Evolutionary conservation across 2,888 invertebrate species (phyloP).

Genomic region (Drosophila siamana): DNA sequence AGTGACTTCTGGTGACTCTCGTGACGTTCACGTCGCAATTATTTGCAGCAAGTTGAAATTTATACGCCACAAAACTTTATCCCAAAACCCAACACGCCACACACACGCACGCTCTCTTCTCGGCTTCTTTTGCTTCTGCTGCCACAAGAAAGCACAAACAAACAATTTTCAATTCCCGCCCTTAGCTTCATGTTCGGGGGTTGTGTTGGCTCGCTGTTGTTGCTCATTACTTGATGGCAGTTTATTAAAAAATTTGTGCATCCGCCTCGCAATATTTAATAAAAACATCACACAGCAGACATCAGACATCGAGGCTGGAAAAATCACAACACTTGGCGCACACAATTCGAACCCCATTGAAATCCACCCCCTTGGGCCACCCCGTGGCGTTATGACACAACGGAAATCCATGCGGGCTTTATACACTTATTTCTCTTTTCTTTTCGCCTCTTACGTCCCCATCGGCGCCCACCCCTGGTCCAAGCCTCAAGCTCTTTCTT

Average conservation of each 20-base stretch:
- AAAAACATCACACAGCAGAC: constrained; percentile 68
- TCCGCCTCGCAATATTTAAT: constrained; percentile 63
- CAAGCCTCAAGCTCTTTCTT: constrained; percentile 31
- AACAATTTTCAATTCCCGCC: constrained; percentile 58
- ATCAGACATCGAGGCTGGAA: constrained; percentile 19
- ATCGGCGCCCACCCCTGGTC: background rate
- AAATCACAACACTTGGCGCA: constrained; percentile 69
- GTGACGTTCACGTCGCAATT: constrained; percentile 70
- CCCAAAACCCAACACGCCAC: constrained; percentile 27
- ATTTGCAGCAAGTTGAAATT: constrained; percentile 79
- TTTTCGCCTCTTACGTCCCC: background rate
- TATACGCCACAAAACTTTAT: constrained; percentile 59
- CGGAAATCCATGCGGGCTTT: constrained; percentile 52
- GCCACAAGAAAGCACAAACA: constrained; percentile 61
- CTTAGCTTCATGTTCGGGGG: background rate
- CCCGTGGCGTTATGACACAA: constrained; percentile 26
- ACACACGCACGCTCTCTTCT: constrained; percentile 8
- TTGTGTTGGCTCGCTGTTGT: background rate
- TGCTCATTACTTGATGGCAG: constrained; percentile 66
- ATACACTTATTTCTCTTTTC: constrained; percentile 1
- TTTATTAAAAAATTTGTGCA: constrained; percentile 77
- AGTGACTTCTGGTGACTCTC: constrained; percentile 59
- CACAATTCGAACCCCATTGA: background rate
- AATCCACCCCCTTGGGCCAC: constrained; percentile 8
- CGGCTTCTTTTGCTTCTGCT: background rate